phyloP scores from a whole-genome alignment of 2,797 vertebrate species.

The Syndactyla subalaris region DNA sequence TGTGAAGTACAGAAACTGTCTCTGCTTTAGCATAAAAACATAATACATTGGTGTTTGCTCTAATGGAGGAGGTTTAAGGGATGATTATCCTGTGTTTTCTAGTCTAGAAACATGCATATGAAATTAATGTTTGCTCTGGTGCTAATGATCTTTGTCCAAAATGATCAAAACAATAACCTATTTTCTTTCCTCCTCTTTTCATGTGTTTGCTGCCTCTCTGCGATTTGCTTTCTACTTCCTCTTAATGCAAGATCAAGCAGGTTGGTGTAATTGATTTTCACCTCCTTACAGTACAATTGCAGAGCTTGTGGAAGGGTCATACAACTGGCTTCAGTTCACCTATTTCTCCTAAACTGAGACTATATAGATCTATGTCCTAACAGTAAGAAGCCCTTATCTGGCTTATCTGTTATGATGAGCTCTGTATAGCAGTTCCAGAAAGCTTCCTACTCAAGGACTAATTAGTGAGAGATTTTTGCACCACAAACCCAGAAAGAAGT shows the following conservation, averaged over 20 bases:
- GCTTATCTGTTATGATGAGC: background rate
- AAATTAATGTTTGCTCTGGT: slow-evolving; percentile 50
- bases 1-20: background rate
- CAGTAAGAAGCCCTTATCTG: slow-evolving; percentile 38
- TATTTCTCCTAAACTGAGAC: background rate
- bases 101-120: background rate
- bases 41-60: background rate
- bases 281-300: slow-evolving; percentile 48
- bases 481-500: background rate
- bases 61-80: background rate
- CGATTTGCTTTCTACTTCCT: slow-evolving; percentile 83
- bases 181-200: slow-evolving; percentile 79
- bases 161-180: slow-evolving; percentile 79
- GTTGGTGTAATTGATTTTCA: slow-evolving; percentile 85
- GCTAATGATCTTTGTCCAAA: slow-evolving; percentile 58
- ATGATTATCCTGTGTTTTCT: background rate
- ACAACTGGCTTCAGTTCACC: background rate
- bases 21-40: background rate
- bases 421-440: background rate
- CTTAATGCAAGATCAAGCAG: slow-evolving; percentile 93
- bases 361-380: background rate
- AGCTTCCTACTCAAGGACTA: background rate
- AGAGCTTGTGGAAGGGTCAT: slow-evolving; percentile 44
- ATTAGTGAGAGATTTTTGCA: background rate
- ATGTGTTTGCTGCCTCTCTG: slow-evolving; percentile 82